A percentile compares a stretch with the other conserved stretches of the same genome.
Conservation (phyloP, 1,140 invertebrate genomes). For the Brachionus asplanchnoidis region DNA sequence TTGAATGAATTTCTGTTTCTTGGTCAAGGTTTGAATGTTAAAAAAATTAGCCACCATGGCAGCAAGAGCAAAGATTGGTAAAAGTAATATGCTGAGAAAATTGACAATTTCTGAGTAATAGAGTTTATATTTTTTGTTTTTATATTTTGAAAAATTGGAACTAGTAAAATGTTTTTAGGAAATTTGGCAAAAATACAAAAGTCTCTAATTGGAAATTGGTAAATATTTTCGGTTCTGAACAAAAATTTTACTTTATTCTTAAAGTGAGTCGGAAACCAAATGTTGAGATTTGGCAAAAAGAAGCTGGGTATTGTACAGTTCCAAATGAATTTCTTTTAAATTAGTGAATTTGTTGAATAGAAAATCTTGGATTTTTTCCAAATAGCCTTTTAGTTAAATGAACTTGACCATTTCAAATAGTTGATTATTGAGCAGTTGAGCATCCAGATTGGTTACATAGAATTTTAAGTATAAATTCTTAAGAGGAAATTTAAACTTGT, state of each 20-base stretch:
- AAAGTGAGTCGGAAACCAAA: background rate
- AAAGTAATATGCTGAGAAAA: background rate
- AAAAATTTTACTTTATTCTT: background rate
- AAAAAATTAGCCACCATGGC: background rate
- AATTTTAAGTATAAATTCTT: background rate
- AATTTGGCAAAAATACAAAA: conserved; percentile 11
- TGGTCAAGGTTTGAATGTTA: background rate
- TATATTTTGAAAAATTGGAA: background rate
- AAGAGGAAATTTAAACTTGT: background rate
- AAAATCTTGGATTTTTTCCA: background rate
- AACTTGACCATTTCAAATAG: background rate
- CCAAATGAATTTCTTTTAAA: background rate
- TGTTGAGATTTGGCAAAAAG: background rate
- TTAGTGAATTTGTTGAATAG: background rate
- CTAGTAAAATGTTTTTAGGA: background rate
- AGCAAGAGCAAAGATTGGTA: background rate
- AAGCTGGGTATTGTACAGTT: background rate
- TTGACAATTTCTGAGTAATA: background rate
- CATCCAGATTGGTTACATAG: background rate
- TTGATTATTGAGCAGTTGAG: background rate
- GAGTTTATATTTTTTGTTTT: background rate
- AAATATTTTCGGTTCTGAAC: background rate
- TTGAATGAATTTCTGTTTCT: background rate
- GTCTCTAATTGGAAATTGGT: background rate
- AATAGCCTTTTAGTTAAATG: background rate